A percentile compares a stretch with the other conserved stretches of the same genome.
Evolutionary conservation across 2,113 vertebrate genomes (phyloP).

Genomic region (Saccopteryx leptura): DNA sequence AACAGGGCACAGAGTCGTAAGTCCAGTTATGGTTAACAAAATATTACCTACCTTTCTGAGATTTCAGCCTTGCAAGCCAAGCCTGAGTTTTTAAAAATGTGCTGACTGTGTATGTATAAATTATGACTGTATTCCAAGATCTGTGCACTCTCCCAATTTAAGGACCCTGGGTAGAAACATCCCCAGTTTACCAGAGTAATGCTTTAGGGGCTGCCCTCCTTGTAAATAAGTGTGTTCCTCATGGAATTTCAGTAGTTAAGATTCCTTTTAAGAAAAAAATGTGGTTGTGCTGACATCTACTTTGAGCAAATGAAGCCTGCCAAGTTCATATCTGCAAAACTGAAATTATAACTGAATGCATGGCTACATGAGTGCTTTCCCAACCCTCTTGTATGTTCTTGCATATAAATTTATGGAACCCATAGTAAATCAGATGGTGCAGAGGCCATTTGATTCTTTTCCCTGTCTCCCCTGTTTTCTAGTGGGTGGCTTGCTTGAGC

Average conservation of each 20-base stretch:
- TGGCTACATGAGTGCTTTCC: not conserved
- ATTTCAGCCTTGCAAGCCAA: conserved; percentile 78
- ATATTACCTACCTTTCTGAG: not conserved
- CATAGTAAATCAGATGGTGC: conserved; percentile 71
- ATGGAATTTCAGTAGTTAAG: conserved; percentile 28
- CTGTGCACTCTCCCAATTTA: not conserved
- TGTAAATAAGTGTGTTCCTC: not conserved
- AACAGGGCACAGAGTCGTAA: not conserved
- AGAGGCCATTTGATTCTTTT: conserved; percentile 50
- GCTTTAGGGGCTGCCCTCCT: not conserved
- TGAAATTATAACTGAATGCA: not conserved
- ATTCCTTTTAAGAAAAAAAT: conserved; percentile 39
- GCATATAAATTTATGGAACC: conserved; percentile 63
- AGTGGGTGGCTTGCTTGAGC: conserved; percentile 63
- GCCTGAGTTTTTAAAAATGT: conserved; percentile 18
- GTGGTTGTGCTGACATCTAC: conserved; percentile 6
- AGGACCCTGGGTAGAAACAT: not conserved
- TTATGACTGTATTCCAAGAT: not conserved
- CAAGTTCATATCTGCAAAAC: not conserved
- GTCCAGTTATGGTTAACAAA: conserved; percentile 61
- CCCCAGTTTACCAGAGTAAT: not conserved
- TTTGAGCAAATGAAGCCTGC: not conserved
- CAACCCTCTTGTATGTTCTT: conserved; percentile 41
- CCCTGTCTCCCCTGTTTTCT: conserved; percentile 29
- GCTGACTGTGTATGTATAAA: conserved; percentile 27